These are phyloP conservation scores for Charina bottae DNA, from an alignment of 2,113 vertebrate species.

Conservation along the genomic window DNA sequence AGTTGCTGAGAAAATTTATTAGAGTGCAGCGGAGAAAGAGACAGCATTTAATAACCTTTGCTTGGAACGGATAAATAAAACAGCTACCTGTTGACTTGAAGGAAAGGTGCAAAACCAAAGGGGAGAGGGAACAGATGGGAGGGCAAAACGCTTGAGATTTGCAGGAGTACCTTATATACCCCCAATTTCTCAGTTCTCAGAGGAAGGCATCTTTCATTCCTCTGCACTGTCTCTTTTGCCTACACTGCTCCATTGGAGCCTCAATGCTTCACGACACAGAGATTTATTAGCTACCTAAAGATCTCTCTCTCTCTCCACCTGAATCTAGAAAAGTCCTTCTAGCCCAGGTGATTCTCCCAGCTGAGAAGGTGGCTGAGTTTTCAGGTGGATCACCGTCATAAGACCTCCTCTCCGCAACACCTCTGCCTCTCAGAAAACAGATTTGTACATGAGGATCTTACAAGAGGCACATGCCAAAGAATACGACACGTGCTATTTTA, in stretches of 20 bases:
- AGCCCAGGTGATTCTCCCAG: not conserved
- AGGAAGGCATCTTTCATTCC: not conserved
- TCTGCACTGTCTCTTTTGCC: not conserved
- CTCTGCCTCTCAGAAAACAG: not conserved
- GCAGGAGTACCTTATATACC: not conserved
- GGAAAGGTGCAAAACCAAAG: not conserved
- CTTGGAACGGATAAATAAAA: slow-evolving; percentile 49
- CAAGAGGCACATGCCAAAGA: not conserved
- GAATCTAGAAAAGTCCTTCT: not conserved
- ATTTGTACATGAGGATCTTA: not conserved
- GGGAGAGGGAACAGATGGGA: not conserved
- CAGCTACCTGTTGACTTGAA: not conserved
- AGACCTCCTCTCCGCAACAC: not conserved
- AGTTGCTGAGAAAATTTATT: not conserved
- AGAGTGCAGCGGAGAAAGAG: not conserved
- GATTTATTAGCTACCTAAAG: not conserved
- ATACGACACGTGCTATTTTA: not conserved
- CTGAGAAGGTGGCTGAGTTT: not conserved
- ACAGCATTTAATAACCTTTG: not conserved
- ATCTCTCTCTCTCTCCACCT: not conserved
- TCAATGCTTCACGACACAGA: not conserved
- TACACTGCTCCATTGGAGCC: not conserved
- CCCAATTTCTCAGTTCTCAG: not conserved
- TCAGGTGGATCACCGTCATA: not conserved
- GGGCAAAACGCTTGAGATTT: not conserved